Evolutionary conservation across 1,140 invertebrate species (phyloP), one percentile per base, ranked within the genome.

Genomic region (Brachionus angularis): DNA sequence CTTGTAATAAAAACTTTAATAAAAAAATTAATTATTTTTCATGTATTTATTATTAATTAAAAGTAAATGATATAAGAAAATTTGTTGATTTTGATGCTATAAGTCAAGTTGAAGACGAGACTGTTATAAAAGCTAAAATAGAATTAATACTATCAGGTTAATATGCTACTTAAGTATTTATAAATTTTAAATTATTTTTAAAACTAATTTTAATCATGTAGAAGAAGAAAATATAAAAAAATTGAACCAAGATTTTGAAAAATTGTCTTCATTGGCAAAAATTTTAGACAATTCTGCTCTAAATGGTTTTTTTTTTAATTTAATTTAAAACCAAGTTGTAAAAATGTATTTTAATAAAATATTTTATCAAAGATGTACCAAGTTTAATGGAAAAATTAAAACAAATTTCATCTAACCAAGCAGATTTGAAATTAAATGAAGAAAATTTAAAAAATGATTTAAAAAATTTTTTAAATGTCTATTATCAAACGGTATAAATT

Each of bases 131-230:
- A 21, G 62, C 62, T 21, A 67, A 67, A 47, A 46, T 47, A 12
- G 62, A 67, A 67, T 10, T 67, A 8, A 46, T 67, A 12, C 29
- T 67, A 67, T 50, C 42, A 31, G 62, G 62, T 67, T 39, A 58
- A 27, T 39, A 14, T 23, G 5, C 2, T 27, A 25, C 2, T 67
- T 50, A 36, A 8, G 18, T 14, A 21, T 27, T 61, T 44, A 16
- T 10, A 39, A n/a, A 4, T 10, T 18, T 7, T 7, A 3, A 21
- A 8, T 10, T n/a, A 44, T 44, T 64, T n/a, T 31, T 25, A 27
- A 42, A 16, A 18, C 39, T 25, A 42, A n/a, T 64, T 44, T 64
- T 44, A n/a, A n/a, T n/a, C 39, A 10, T 10, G 16, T 31, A 64
- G 62, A 67, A 25, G 42, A 67, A 34, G 47, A 50, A 12, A 34